These are phyloP conservation scores for Caenorhabditis sulstoni DNA, from an alignment of 2,888 invertebrate genomes.

Conservation along the genomic window DNA sequence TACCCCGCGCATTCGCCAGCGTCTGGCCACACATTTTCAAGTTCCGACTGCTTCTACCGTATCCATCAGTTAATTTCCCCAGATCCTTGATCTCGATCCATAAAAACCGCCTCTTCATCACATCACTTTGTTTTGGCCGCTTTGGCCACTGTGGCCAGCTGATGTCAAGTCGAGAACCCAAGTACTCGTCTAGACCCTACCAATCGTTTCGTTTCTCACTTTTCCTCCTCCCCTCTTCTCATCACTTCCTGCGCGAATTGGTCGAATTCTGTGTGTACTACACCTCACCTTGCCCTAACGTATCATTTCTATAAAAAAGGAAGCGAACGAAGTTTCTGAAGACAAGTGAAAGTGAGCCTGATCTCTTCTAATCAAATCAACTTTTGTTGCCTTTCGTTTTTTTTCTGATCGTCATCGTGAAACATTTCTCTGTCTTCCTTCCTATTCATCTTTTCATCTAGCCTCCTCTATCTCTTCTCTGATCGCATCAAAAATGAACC, in stretches of 20 bases:
- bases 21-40: no score
- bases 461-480: slow-evolving; percentile 24
- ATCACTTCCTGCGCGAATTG: not conserved
- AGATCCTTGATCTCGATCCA: not conserved
- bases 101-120: slow-evolving; percentile 23
- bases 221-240: slow-evolving; percentile 3
- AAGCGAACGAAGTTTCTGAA: slow-evolving; percentile 6
- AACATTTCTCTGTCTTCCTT: slow-evolving; percentile 2
- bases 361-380: not conserved
- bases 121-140: slow-evolving; percentile 53
- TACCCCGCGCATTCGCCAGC: slow-evolving; percentile 18
- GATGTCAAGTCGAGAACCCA: slow-evolving; percentile 47
- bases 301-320: not conserved
- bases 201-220: slow-evolving; percentile 15
- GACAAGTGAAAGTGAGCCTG: not conserved
- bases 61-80: not conserved
- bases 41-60: slow-evolving; percentile 1
- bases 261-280: no score
- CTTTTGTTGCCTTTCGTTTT: slow-evolving; percentile 2
- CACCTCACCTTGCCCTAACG: no score
- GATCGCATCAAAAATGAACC: slow-evolving; percentile 38
- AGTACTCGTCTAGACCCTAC: slow-evolving; percentile 38
- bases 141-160: slow-evolving; percentile 38
- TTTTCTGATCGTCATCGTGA: not conserved
- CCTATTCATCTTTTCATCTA: slow-evolving; percentile 28